Percentiles rank a stretch among this genome's conserved stretches.
phyloP scores from a whole-genome alignment of 2,888 invertebrate species.

The Tethea ocularis region DNA sequence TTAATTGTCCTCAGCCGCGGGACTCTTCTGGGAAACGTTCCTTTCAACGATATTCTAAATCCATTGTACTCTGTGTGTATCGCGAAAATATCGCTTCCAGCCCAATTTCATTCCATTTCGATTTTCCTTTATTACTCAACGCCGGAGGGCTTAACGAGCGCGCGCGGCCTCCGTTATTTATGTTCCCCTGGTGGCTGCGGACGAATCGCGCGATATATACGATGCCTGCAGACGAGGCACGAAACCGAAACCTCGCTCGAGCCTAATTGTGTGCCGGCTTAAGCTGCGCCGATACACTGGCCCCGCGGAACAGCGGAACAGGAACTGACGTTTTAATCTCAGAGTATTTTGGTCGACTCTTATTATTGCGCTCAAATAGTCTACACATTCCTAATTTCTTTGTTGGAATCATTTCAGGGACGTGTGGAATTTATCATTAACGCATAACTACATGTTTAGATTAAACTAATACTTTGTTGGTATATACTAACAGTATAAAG shows the following conservation, averaged over 20 bases:
- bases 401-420: background rate
- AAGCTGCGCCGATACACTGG: conserved; percentile 69
- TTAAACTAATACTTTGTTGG: background rate
- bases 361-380: conserved; percentile 22
- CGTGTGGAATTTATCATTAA: no score
- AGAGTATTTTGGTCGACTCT: conserved; percentile 41
- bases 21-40: conserved; percentile 64
- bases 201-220: conserved; percentile 81
- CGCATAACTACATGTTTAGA: background rate
- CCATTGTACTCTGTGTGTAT: conserved; percentile 74
- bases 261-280: conserved; percentile 78
- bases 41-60: conserved; percentile 75
- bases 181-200: conserved; percentile 81
- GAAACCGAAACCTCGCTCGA: conserved; percentile 65
- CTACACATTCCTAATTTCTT: conserved; percentile 8
- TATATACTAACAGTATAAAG: conserved; percentile 13
- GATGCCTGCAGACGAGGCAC: conserved; percentile 64
- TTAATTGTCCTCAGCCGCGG: conserved; percentile 74
- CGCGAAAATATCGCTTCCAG: conserved; percentile 79
- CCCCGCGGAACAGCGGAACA: conserved; percentile 50
- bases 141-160: conserved; percentile 82
- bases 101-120: conserved; percentile 84
- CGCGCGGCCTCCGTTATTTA: conserved; percentile 79
- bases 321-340: conserved; percentile 66
- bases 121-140: conserved; percentile 84